These are phyloP conservation scores for Bettongia penicillata DNA, from an alignment of 2,113 vertebrate species.

Conservation along the genomic window DNA sequence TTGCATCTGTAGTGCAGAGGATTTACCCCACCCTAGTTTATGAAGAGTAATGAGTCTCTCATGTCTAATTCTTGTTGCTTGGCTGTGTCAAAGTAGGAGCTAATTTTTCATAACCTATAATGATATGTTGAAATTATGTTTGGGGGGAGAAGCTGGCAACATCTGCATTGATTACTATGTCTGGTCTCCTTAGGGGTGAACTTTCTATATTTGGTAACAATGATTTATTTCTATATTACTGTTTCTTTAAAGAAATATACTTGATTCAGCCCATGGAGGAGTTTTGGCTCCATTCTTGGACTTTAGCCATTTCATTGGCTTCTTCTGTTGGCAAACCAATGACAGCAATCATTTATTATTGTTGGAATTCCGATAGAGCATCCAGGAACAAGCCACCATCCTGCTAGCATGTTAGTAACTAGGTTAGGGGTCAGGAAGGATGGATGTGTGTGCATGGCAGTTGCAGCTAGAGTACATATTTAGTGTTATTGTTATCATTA, in stretches of 20 bases:
- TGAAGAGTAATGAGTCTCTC: neutral
- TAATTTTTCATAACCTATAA: neutral
- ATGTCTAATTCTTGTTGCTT: neutral
- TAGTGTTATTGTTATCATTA: neutral
- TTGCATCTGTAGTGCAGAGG: neutral
- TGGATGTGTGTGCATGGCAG: neutral
- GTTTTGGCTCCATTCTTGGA: neutral
- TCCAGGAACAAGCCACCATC: neutral
- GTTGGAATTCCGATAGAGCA: neutral
- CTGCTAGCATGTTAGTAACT: neutral
- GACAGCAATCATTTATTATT: neutral
- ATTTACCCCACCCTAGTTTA: neutral
- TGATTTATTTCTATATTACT: neutral
- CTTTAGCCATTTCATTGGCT: neutral
- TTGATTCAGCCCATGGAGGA: neutral
- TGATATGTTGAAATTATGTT: neutral
- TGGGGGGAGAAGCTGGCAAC: neutral
- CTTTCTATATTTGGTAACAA: neutral
- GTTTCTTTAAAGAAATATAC: neutral
- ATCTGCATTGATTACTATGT: neutral
- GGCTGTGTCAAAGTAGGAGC: neutral
- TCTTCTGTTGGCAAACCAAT: neutral
- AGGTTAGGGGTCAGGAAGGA: neutral
- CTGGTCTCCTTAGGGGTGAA: neutral
- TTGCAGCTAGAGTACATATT: neutral